Evolutionary conservation across 1,140 invertebrate genomes (phyloP), one percentile per base, ranked within the genome.

Genomic region (Capitella teleta): DNA sequence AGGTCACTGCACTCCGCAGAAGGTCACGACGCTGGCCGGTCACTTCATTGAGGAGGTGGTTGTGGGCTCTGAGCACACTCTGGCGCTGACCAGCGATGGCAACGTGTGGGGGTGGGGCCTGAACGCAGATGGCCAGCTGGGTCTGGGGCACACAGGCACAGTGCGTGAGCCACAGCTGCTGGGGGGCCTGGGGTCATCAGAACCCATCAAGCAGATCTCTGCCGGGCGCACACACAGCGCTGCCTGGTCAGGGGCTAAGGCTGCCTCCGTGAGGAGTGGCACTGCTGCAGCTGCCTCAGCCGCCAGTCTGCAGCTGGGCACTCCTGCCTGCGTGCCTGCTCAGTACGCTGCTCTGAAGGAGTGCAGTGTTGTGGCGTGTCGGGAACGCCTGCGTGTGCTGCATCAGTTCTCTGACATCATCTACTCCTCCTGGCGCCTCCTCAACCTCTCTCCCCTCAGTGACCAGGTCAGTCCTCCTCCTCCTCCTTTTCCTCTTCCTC

Each of bases 51-150:
- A 76, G 43, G 79, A 81, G 59, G 77, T 83, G 42, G 75, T 76
- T 5, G 76, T 80, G 28, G 81, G 81, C 2, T 75, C 78, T 2
- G 80, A 82, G 55, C 79, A 82, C 63, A 76, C 76, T 1, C 57
- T 82, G n/a, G 77, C 76, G 5, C 62, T 82, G n/a, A 78, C 75
- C 14, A 64, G 65, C 28, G 65, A 66, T 43, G 79, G 79, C 26
- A 76, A 80, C 57, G 79, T 82, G 1, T 80, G 75, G 62, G 79
- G 74, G 2, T 83, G 81, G 81, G 81, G 81, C 8, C 77, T 74
- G 61, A 82, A 82, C 61, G 68, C 70, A 49, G 80, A 82, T 57
- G 78, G 78, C 10, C 80, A 82, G 56, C 68, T 82, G 3, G 80
- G 80, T 1, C 60, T 81, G 1, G 76, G 78, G 0, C 78, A 80